Base-by-base conservation (phyloP, 2,113 vertebrate species). In the Oxygymnocypris stewartii region DNA sequence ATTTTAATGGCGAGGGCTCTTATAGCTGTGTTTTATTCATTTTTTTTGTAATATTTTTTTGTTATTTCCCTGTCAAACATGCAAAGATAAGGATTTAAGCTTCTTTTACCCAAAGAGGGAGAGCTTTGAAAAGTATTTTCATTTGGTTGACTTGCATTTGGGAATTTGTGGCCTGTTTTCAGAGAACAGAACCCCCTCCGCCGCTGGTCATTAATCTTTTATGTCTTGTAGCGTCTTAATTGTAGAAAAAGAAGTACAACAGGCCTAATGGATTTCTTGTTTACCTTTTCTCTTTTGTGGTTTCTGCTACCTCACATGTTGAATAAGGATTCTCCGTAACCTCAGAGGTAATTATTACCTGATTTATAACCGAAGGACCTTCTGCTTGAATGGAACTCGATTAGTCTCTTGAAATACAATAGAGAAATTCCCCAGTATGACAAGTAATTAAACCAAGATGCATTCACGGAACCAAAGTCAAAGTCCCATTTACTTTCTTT, bases 341-440 rank as follows among this genome's bases (percentile, higher is more conserved):
- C 14, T 82, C 80, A 67, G 31, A 40, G 80, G 42, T 82, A 82
- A 82, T 82, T 82, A 82, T 82, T 49, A 31, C 42, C 40, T 82
- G 80, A 79, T 82, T 82, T 82, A 82, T 69, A 82, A 49, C 80
- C 49, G n/a, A 67, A 76, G 42, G 74, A 49, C 42, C 42, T 49
- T 25, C 28, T 54, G 76, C 76, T 82, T 82, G 23, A 49, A 16
- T 47, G n/a, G 42, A 82, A 47, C 59, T 67, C 25, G 49, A 65
- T 67, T 49, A 67, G 40, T 67, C 79, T 82, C 57, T 44, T 0
- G 14, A 67, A 67, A 67, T 20, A 44, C 37, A 82, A 69, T 67
- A n/a, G 14, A 63, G 44, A 82, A 67, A 67, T 67, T 25, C 47
- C 25, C 79, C 61, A 67, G 61, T 31, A 63, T 67, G 79, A 49